These are phyloP conservation scores for Drosophila setifemur DNA, from an alignment of 1,140 invertebrate genomes.

Conservation along the genomic window DNA sequence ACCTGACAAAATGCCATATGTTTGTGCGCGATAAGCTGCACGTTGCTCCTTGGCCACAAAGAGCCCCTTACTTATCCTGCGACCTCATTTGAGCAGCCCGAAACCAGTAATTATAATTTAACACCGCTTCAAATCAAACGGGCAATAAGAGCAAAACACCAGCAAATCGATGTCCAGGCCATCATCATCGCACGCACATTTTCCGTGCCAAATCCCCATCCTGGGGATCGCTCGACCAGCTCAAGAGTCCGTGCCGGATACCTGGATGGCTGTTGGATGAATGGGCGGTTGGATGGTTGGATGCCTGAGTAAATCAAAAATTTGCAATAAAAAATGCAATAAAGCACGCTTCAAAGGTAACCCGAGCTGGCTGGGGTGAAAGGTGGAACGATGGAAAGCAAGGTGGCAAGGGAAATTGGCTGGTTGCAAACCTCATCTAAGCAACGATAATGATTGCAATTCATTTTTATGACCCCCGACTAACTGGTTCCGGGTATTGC, in stretches of 20 bases:
- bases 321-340: constrained; percentile 69
- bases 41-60: background rate
- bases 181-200: constrained; percentile 32
- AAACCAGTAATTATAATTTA: constrained; percentile 75
- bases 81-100: constrained; percentile 39
- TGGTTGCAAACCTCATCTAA: constrained; percentile 62
- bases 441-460: constrained; percentile 79
- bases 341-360: constrained; percentile 53
- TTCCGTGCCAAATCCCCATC: background rate
- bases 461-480: constrained; percentile 67
- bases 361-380: background rate
- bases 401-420: constrained; percentile 1
- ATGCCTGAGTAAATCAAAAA: constrained; percentile 67
- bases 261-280: too few species aligned
- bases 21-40: constrained; percentile 63
- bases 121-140: constrained; percentile 41
- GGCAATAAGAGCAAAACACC: constrained; percentile 30
- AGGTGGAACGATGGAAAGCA: too few species aligned
- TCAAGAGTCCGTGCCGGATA: constrained; percentile 23
- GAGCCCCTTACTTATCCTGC: background rate
- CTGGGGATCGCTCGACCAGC: constrained; percentile 6
- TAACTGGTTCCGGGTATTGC: constrained; percentile 63
- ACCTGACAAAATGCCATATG: constrained; percentile 78
- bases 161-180: constrained; percentile 43
- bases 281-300: too few species aligned